Percentiles rank a stretch among this genome's conserved stretches.
These are phyloP conservation scores for Lagopus leucura DNA, from an alignment of 2,113 vertebrate genomes.

Conservation along the genomic window DNA sequence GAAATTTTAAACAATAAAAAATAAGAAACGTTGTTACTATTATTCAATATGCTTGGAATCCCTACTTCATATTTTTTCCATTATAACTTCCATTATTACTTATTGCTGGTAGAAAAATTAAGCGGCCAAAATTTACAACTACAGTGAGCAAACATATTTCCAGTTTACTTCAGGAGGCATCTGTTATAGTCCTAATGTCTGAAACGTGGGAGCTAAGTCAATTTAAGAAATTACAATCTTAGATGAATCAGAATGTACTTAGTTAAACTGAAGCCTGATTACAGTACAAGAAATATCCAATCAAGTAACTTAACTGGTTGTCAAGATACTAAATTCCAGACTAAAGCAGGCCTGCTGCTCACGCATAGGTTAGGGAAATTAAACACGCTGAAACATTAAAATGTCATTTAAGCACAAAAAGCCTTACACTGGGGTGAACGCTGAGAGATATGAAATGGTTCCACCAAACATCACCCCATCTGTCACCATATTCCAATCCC, in stretches of 20 bases:
- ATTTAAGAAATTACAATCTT: neutral
- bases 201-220: neutral
- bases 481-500: neutral
- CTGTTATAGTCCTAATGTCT: neutral
- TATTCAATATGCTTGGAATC: neutral
- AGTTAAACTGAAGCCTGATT: neutral
- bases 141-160: neutral
- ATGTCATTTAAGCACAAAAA: neutral
- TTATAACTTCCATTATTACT: neutral
- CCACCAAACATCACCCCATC: neutral
- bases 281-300: neutral
- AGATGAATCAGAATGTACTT: slow-evolving; percentile 1
- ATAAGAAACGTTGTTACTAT: neutral
- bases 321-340: neutral
- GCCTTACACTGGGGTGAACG: neutral
- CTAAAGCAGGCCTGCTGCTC: neutral
- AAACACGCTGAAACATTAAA: neutral
- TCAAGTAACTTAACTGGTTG: neutral
- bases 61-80: neutral
- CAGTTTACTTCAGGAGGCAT: neutral
- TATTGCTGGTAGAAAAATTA: neutral
- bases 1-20: neutral
- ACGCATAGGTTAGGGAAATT: neutral
- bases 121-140: neutral
- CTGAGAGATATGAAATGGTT: neutral